Conservation (phyloP, 2,888 invertebrate species). For the Abrostola tripartita region DNA sequence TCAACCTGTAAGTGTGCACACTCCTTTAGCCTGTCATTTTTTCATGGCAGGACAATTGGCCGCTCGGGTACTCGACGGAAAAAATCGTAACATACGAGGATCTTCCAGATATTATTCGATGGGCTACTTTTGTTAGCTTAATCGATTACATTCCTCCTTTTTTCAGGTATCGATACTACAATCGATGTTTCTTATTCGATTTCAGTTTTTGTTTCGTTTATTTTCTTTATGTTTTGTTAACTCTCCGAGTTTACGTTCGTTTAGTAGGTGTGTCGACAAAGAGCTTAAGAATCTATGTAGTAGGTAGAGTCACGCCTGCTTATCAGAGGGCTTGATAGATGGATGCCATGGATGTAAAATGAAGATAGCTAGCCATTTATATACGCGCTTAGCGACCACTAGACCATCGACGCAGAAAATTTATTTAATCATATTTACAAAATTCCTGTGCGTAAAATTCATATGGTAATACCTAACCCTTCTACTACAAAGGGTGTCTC, state of each 20-base stretch:
- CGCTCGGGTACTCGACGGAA: constrained; percentile 60
- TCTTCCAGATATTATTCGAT: constrained; percentile 68
- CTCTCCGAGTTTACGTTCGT: no score
- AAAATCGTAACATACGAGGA: constrained; percentile 73
- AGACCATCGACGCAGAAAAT: no score
- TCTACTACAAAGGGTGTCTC: not conserved
- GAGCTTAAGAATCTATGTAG: not conserved
- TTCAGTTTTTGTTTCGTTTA: constrained; percentile 32
- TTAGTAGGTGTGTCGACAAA: no score
- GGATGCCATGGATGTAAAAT: no score
- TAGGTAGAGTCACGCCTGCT: not conserved
- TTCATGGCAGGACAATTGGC: constrained; percentile 67
- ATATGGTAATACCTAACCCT: not conserved
- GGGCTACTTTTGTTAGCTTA: constrained; percentile 64
- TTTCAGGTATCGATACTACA: constrained; percentile 52
- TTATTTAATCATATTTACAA: no score
- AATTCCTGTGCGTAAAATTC: no score
- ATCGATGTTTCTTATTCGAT: constrained; percentile 53
- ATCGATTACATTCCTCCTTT: constrained; percentile 56
- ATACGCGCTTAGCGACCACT: no score
- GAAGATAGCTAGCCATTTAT: no score
- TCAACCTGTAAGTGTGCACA: constrained; percentile 59
- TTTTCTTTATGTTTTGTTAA: not conserved
- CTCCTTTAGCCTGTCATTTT: constrained; percentile 74
- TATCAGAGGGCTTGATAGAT: no score